Base-by-base conservation (phyloP, 2,797 vertebrate species). In the Phoebastria nigripes region DNA sequence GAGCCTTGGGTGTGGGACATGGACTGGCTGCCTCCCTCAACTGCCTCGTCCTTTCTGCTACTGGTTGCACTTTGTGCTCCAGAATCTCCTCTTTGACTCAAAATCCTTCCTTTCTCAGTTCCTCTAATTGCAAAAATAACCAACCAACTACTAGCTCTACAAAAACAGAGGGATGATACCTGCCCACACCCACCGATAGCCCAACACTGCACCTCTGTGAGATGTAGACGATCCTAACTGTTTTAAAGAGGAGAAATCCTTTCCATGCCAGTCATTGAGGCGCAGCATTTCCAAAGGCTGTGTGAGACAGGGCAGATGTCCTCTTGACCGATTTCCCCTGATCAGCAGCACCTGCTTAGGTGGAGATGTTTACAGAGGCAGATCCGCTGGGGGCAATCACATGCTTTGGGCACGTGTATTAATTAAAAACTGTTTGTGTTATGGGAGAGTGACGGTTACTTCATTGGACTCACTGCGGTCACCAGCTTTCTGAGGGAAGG, bases 271-370 rank as follows among this genome's bases (percentile, higher is more conserved):
- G 15, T 18, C 26, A 9, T 1, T 2, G 54, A 31, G 22, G 28
- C 6, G 1, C 22, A 33, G 41, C n/a, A 2, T 39, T 89, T 49
- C 41, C 62, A 28, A 37, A 51, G 51, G 41, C 59, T 56, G 17
- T 2, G 3, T 24, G 22, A 21, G 15, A 14, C 5, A 2, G 22
- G 24, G 24, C 4, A 0, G 6, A 6, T 28, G 35, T 14, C 9
- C 59, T 51, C 49, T 31, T 42, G 63, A 15, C 3, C 0, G 0
- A 7, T 25, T 33, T 28, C 41, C 22, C 42, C 1, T 5, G 0
- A 12, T 1, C 31, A 16, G 82, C 52, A 42, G 55, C 63, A 17
- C 55, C 41, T 28, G 59, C 35, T 63, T 16, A 8, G 25, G 22
- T 7, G 33, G 35, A 59, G 55, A 5, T 24, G 21, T 24, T 61